Percentiles rank a stretch among this genome's conserved stretches.
phyloP scores from a whole-genome alignment of 2,888 invertebrate genomes.

The Patella pellucida region DNA sequence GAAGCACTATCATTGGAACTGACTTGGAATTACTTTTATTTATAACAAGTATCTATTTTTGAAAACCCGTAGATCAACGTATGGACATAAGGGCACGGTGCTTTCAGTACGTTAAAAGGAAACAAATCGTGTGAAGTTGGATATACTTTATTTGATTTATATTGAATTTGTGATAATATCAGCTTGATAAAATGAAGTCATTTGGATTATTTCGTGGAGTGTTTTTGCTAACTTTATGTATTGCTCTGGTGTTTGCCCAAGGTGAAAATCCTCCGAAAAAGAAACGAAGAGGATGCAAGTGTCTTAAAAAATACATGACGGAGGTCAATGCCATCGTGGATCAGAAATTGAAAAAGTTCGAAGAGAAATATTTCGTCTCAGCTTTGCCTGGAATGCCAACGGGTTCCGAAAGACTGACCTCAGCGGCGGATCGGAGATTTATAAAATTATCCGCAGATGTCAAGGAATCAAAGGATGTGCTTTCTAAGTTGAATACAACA shows the following conservation, averaged over 20 bases:
- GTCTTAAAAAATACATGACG: conserved; percentile 19
- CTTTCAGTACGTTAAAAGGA: too few species aligned
- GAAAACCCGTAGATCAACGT: neutral
- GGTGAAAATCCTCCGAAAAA: conserved; percentile 16
- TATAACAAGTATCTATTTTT: neutral
- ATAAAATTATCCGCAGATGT: conserved; percentile 23
- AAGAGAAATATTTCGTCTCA: conserved; percentile 20
- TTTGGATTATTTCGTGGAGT: neutral
- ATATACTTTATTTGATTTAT: too few species aligned
- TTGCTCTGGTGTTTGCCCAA: neutral
- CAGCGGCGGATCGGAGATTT: conserved; percentile 15
- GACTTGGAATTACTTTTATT: neutral
- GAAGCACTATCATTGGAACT: neutral
- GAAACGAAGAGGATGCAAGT: conserved; percentile 20
- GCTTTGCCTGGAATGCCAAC: neutral
- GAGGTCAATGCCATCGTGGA: conserved; percentile 23
- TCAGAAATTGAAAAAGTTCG: conserved; percentile 21
- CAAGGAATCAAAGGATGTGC: conserved; percentile 19
- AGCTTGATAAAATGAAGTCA: neutral
- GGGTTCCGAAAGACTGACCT: neutral
- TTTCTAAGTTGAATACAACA: conserved; percentile 13
- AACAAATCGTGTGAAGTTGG: too few species aligned
- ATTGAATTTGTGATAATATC: too few species aligned
- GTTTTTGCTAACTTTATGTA: neutral
- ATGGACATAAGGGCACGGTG: too few species aligned